phyloP scores from a whole-genome alignment of 1,140 invertebrate species.

The Cotesia vestalis region DNA sequence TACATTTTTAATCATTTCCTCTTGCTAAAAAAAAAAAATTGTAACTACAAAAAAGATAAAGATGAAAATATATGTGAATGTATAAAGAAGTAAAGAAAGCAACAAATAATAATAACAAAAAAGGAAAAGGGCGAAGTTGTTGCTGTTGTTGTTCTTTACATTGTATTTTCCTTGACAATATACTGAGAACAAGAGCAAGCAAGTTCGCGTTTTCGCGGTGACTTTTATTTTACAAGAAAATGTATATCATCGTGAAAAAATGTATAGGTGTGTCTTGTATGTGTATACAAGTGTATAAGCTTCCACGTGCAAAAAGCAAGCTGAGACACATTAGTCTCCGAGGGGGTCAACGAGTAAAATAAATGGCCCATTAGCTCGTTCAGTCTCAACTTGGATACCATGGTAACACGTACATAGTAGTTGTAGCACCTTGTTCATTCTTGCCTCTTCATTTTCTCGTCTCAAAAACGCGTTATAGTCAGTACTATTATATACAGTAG shows the following conservation, averaged over 20 bases:
- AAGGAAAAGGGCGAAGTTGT: neutral
- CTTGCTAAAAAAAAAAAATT: neutral
- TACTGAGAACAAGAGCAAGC: neutral
- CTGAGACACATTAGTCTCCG: conserved; percentile 54
- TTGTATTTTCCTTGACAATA: conserved; percentile 15
- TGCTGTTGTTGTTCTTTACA: neutral
- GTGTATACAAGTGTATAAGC: conserved; percentile 24
- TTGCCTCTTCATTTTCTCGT: conserved; percentile 10
- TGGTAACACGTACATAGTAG: conserved; percentile 2
- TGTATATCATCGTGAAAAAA: no score
- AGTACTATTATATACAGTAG: neutral
- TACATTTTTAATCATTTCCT: conserved; percentile 25
- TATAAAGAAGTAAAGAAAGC: neutral
- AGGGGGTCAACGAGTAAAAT: conserved; percentile 55
- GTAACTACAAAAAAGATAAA: neutral
- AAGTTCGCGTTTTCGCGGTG: conserved; percentile 6
- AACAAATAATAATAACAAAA: neutral
- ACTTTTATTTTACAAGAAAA: conserved; percentile 17
- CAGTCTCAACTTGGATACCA: conserved; percentile 34
- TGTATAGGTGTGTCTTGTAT: neutral
- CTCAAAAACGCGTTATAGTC: neutral
- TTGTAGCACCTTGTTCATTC: conserved; percentile 32
- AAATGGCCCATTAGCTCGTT: conserved; percentile 52
- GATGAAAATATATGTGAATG: neutral
- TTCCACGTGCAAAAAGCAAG: conserved; percentile 43